These are phyloP conservation scores for Pycnomerus fuliginosus DNA, from an alignment of 2,888 invertebrate species.

Conservation along the genomic window DNA sequence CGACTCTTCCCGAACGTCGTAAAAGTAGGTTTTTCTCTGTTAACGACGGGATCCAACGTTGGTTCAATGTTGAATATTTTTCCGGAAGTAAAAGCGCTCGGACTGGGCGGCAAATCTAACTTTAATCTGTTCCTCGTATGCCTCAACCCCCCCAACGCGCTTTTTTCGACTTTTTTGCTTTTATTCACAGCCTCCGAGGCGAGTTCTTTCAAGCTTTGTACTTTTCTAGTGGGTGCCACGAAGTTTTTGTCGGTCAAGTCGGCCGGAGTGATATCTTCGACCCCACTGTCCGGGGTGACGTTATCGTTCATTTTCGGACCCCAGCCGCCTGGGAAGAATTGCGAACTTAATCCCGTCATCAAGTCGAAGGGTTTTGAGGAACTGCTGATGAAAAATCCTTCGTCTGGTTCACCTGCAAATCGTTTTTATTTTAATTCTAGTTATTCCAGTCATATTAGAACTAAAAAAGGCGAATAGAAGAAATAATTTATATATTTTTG, in stretches of 20 bases:
- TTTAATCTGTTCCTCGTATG: slow-evolving; percentile 73
- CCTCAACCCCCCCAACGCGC: slow-evolving; percentile 64
- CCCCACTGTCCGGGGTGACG: slow-evolving; percentile 59
- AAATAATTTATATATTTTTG: no score
- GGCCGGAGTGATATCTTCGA: slow-evolving; percentile 60
- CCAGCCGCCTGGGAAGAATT: slow-evolving; percentile 67
- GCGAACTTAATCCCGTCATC: slow-evolving; percentile 60
- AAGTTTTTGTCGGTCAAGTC: slow-evolving; percentile 26
- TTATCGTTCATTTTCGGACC: slow-evolving; percentile 47
- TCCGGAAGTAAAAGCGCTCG: slow-evolving; percentile 50
- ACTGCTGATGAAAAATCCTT: slow-evolving; percentile 74
- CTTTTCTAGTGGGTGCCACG: slow-evolving; percentile 16
- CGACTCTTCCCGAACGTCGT: slow-evolving; percentile 61
- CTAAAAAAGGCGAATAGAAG: no score
- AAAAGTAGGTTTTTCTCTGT: slow-evolving; percentile 57
- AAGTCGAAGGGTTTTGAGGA: slow-evolving; percentile 71
- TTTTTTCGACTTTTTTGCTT: slow-evolving; percentile 21
- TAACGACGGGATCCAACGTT: slow-evolving; percentile 51
- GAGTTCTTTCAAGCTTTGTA: slow-evolving; percentile 43
- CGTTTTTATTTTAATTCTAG: no score
- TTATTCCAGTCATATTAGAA: no score
- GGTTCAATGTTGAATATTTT: slow-evolving; percentile 51
- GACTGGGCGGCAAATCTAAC: slow-evolving; percentile 66
- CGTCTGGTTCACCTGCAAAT: slow-evolving; percentile 39
- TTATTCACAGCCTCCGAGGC: slow-evolving; percentile 43